Evolutionary conservation across 2,888 invertebrate genomes (phyloP).

Genomic region (Tiphia femorata): DNA sequence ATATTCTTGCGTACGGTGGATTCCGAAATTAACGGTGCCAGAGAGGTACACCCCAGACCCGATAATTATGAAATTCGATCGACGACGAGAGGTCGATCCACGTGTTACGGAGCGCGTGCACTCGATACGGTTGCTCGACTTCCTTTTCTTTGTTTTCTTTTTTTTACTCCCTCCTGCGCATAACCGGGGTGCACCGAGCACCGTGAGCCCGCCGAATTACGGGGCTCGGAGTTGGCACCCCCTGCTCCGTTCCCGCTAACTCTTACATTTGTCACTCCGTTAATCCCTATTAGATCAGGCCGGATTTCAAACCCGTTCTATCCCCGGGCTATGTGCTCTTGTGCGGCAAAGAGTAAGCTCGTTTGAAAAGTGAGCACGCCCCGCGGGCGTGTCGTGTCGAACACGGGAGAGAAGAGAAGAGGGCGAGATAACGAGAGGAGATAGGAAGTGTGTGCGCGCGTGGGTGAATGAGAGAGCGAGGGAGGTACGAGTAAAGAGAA

Average conservation of each 20-base stretch:
- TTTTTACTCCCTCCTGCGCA: too few species aligned
- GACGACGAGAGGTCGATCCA: too few species aligned
- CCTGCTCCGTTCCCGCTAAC: conserved; percentile 59
- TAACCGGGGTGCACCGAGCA: too few species aligned
- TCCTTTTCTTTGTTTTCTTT: too few species aligned
- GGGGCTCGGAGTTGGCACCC: conserved; percentile 27
- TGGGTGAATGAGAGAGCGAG: conserved; percentile 27
- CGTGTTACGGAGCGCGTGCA: too few species aligned
- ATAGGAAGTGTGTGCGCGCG: background rate
- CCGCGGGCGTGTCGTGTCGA: conserved; percentile 46
- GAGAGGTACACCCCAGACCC: too few species aligned
- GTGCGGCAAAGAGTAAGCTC: conserved; percentile 63
- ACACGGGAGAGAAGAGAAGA: conserved; percentile 29
- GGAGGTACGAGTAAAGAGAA: too few species aligned
- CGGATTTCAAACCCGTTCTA: conserved; percentile 59
- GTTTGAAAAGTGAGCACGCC: conserved; percentile 63
- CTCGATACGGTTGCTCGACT: too few species aligned
- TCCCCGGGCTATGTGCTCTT: conserved; percentile 44
- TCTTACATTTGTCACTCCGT: conserved; percentile 66
- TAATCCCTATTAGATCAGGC: conserved; percentile 67
- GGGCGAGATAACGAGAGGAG: conserved; percentile 9
- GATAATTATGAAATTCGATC: too few species aligned
- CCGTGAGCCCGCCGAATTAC: too few species aligned
- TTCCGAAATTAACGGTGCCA: too few species aligned
- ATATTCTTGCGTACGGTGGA: too few species aligned